These are phyloP conservation scores for Isaurus tuberculatus DNA, from an alignment of 92 coral and sea anemone genomes.

Conservation along the genomic window DNA sequence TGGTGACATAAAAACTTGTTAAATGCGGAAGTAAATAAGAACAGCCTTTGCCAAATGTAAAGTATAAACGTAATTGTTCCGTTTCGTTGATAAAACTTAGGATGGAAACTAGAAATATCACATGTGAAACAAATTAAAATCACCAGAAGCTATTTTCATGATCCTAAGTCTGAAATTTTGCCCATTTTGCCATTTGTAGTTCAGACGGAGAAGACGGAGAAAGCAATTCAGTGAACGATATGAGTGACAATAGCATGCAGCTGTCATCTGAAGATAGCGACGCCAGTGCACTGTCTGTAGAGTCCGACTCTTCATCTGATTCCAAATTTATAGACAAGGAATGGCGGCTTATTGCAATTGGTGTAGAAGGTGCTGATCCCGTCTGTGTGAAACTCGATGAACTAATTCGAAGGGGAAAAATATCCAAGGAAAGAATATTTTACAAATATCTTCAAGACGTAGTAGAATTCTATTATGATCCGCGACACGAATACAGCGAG, in stretches of 20 bases:
- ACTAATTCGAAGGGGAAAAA: conserved; percentile 13
- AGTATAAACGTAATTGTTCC: too few species aligned
- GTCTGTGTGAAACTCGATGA: conserved; percentile 50
- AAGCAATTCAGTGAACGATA: too few species aligned
- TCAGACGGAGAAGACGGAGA: too few species aligned
- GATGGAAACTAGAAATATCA: too few species aligned
- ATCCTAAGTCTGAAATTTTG: too few species aligned
- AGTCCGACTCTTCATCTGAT: conserved; percentile 16
- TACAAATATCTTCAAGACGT: neutral
- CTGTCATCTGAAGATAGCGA: conserved; percentile 41
- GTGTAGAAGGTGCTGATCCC: conserved; percentile 50
- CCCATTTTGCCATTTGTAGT: too few species aligned
- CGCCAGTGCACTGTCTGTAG: neutral
- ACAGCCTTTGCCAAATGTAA: too few species aligned
- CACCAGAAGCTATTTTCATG: too few species aligned
- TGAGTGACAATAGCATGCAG: neutral
- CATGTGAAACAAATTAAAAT: too few species aligned
- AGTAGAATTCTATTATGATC: conserved; percentile 2
- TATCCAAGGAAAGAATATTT: neutral
- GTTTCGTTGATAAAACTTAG: too few species aligned
- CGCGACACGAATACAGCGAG: conserved; percentile 26
- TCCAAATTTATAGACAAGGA: conserved; percentile 46
- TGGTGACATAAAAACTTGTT: too few species aligned
- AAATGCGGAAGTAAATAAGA: too few species aligned
- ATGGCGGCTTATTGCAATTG: conserved; percentile 51